Evolutionary conservation across 2,113 vertebrate genomes (phyloP).

Genomic region (Vanacampus margaritifer): DNA sequence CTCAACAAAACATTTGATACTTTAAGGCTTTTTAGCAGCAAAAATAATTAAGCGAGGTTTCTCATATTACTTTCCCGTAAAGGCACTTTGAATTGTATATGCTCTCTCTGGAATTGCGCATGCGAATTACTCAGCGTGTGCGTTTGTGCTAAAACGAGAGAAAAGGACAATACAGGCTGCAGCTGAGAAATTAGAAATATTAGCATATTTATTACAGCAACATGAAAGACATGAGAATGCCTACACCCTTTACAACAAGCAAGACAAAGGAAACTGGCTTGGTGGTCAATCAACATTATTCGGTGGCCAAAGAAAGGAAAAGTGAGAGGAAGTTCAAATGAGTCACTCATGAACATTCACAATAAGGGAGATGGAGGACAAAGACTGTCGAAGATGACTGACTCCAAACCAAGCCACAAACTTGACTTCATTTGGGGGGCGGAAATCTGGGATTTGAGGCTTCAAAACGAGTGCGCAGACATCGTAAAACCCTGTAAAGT

Average conservation of each 20-base stretch:
- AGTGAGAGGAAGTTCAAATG: slow-evolving; percentile 21
- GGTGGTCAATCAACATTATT: slow-evolving; percentile 51
- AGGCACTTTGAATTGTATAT: slow-evolving; percentile 12
- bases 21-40: slow-evolving; percentile 29
- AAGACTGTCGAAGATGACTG: slow-evolving; percentile 35
- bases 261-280: slow-evolving; percentile 62
- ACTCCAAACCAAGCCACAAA: slow-evolving; percentile 34
- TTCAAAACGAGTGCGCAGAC: slow-evolving; percentile 10
- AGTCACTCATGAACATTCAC: slow-evolving; percentile 51
- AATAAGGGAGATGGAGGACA: slow-evolving; percentile 40
- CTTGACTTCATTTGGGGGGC: slow-evolving; percentile 28
- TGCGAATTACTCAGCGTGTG: not conserved
- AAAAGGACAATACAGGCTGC: slow-evolving; percentile 56
- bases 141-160: slow-evolving; percentile 19
- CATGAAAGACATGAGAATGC: slow-evolving; percentile 73
- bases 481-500: not conserved
- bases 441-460: slow-evolving; percentile 12
- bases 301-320: slow-evolving; percentile 52
- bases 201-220: slow-evolving; percentile 80
- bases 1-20: slow-evolving; percentile 22
- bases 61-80: slow-evolving; percentile 17
- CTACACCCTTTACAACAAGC: slow-evolving; percentile 71
- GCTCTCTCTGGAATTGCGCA: not conserved
- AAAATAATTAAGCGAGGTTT: slow-evolving; percentile 20
- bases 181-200: slow-evolving; percentile 81